Conservation (phyloP, 2,888 invertebrate genomes). For the Ceraclea dissimilis region DNA sequence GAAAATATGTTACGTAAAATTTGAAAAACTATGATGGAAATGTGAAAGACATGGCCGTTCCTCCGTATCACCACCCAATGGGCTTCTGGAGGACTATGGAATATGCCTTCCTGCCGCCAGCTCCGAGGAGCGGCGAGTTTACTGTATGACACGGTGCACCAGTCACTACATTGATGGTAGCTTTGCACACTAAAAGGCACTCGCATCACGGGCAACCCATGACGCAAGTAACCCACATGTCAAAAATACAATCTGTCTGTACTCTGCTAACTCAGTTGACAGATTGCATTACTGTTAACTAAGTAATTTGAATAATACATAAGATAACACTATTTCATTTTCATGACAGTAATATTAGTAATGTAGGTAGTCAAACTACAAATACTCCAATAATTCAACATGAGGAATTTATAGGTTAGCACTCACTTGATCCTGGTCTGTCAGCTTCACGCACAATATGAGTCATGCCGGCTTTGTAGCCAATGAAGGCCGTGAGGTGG, state of each 20-base stretch:
- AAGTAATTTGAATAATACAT: too few species aligned
- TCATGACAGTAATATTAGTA: too few species aligned
- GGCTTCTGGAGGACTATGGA: constrained; percentile 52
- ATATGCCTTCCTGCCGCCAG: constrained; percentile 48
- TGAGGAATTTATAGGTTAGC: neutral
- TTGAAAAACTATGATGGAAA: constrained; percentile 11
- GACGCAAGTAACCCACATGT: constrained; percentile 6
- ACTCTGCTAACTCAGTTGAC: too few species aligned
- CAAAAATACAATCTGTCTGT: too few species aligned
- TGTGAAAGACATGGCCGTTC: constrained; percentile 54
- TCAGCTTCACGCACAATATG: constrained; percentile 98
- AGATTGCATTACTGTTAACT: too few species aligned
- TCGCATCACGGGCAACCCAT: neutral
- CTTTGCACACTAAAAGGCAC: constrained; percentile 5
- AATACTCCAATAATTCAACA: neutral
- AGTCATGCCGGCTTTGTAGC: constrained; percentile 99
- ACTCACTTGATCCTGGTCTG: constrained; percentile 97
- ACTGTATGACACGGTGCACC: constrained; percentile 45
- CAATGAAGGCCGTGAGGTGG: constrained; percentile 95
- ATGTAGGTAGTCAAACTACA: neutral
- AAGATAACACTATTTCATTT: too few species aligned
- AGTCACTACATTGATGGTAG: constrained; percentile 23
- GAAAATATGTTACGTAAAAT: too few species aligned
- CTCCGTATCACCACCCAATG: constrained; percentile 47
- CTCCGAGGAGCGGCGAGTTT: constrained; percentile 37